These are phyloP conservation scores for Crotalus tigris DNA, from an alignment of 2,113 vertebrate species.

Conservation along the genomic window DNA sequence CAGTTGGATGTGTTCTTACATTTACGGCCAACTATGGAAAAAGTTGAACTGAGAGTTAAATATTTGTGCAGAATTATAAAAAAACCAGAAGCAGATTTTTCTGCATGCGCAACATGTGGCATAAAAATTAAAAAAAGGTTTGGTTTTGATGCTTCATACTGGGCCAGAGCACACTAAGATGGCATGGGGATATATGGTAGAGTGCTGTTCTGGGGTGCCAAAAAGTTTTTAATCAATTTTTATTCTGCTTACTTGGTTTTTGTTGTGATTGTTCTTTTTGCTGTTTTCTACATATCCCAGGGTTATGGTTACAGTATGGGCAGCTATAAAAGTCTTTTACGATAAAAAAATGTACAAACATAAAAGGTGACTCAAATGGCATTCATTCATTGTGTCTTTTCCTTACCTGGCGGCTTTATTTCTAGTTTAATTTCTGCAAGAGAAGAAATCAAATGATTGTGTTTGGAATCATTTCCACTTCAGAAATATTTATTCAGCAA, in stretches of 20 bases:
- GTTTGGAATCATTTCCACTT: constrained; percentile 42
- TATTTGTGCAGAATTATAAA: not conserved
- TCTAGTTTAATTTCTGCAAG: constrained; percentile 85
- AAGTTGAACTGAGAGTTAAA: not conserved
- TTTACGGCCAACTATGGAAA: not conserved
- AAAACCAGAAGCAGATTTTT: not conserved
- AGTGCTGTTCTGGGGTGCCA: not conserved
- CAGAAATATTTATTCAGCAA: not conserved
- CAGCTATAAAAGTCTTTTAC: not conserved
- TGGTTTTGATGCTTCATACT: not conserved
- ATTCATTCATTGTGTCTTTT: constrained; percentile 21
- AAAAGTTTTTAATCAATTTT: not conserved
- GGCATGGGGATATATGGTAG: not conserved
- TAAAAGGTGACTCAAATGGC: not conserved
- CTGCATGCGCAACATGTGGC: not conserved
- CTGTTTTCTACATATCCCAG: not conserved
- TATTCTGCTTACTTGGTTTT: not conserved
- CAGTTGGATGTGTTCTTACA: not conserved
- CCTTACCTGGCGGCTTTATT: constrained; percentile 84
- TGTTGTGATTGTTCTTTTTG: not conserved
- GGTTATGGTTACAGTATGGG: not conserved
- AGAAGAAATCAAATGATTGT: constrained; percentile 52
- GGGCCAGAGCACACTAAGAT: not conserved
- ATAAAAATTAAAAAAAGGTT: not conserved
- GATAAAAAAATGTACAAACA: not conserved